Evolutionary conservation across 2,797 vertebrate genomes (phyloP), one percentile per base, ranked within the genome.

Genomic region (Denticeps clupeoides): DNA sequence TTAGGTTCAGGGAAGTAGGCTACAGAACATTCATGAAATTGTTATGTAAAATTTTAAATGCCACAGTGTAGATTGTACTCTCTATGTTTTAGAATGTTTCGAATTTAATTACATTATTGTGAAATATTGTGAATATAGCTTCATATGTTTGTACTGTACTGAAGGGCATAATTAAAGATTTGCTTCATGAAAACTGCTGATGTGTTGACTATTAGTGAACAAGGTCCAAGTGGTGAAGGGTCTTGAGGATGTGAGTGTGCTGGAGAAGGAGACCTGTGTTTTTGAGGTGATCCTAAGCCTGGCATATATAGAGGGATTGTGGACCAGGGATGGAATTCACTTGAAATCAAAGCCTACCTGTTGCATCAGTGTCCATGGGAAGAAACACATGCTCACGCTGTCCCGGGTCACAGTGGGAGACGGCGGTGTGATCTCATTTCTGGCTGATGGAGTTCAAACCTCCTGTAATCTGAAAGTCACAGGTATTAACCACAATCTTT

Each of bases 261-360:
- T 59, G 1, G 94, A 97, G 67, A 88, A 84, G 25, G 87, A 88
- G 15, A 71, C 73, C 0, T 82, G 73, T 62, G 81, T 80, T 24
- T 89, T 97, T 0, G 84, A 91, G 55, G 87, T 93, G 62, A 82
- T 83, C 31, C 73, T 98, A 46, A 94, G 89, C 0, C 81, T 93
- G 0, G 75, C 87, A 6, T 86, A 82, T 0, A 80, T 97, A 24
- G 86, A 88, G 50, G 89, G 87, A 1, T 60, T 51, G 29, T 98
- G 93, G 93, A 79, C 68, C 33, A 87, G 79, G 29, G 87, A 94
- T 0, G 88, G 87, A 0, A 41, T 84, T 7, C 76, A 75, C 21
- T 69, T 97, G 12, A 91, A 88, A 59, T 81, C 87, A 0, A 80
- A 84, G 7, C 82, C 86, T 1, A 84, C 69, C 1, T 68, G 89